Evolutionary conservation across 1,140 invertebrate genomes (phyloP).

Genomic region (Chironomus tepperi): DNA sequence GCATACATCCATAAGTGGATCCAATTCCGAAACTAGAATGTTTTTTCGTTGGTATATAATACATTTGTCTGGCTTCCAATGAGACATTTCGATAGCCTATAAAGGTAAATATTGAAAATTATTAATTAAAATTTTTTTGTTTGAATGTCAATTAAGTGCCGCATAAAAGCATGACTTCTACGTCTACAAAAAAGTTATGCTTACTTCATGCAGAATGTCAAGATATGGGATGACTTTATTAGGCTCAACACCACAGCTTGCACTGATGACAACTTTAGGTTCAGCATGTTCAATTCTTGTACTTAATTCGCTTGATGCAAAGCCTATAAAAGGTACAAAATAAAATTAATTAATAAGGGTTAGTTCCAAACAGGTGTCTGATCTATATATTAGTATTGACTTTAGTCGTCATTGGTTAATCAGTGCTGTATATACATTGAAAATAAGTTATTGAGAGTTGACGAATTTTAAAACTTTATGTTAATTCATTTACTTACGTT

Average conservation of each 20-base stretch:
- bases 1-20: constrained; percentile 54
- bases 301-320: constrained; percentile 77
- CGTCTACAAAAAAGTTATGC: too few species aligned
- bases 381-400: too few species aligned
- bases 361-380: too few species aligned
- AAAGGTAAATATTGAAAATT: too few species aligned
- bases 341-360: neutral
- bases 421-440: neutral
- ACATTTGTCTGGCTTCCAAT: constrained; percentile 59
- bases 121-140: too few species aligned
- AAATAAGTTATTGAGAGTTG: neutral
- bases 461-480: constrained; percentile 16
- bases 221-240: constrained; percentile 78
- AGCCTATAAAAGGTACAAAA: constrained; percentile 54
- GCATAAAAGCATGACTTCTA: too few species aligned
- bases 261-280: constrained; percentile 80
- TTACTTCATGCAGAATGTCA: constrained; percentile 67
- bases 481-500: neutral
- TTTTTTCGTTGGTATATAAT: constrained; percentile 71
- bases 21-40: constrained; percentile 53
- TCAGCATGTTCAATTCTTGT: constrained; percentile 77
- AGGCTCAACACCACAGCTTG: constrained; percentile 84
- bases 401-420: too few species aligned
- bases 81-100: constrained; percentile 58
- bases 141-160: too few species aligned